Evolutionary conservation across 2,797 vertebrate genomes (phyloP).

Genomic region (Schizopygopsis pylzovi): DNA sequence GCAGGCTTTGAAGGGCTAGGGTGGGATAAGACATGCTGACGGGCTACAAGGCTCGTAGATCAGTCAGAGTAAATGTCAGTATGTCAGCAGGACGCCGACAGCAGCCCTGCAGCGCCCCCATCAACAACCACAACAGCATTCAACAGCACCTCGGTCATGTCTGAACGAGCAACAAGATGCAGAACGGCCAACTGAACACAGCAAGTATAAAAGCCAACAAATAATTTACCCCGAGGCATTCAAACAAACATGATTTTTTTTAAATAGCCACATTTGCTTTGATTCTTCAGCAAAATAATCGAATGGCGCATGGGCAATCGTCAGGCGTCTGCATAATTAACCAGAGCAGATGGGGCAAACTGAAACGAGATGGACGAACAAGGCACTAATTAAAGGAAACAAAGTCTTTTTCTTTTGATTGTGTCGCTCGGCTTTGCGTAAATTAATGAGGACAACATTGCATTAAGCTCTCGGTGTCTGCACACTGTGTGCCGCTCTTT

Average conservation of each 20-base stretch:
- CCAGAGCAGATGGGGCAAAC: slow-evolving; percentile 50
- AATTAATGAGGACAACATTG: slow-evolving; percentile 60
- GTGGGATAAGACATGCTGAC: slow-evolving; percentile 26
- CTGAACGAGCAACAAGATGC: slow-evolving; percentile 10
- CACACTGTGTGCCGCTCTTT: slow-evolving; percentile 29
- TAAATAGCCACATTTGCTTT: neutral
- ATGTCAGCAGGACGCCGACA: slow-evolving; percentile 38
- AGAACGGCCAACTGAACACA: neutral
- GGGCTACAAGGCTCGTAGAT: slow-evolving; percentile 48
- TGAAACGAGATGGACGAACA: slow-evolving; percentile 34
- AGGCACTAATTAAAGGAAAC: slow-evolving; percentile 56
- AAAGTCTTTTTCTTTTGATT: slow-evolving; percentile 45
- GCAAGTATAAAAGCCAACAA: slow-evolving; percentile 15
- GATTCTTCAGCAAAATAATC: neutral
- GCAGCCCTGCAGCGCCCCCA: slow-evolving; percentile 22
- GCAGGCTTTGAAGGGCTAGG: slow-evolving; percentile 66
- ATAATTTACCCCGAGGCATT: neutral
- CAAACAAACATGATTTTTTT: neutral
- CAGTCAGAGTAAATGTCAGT: slow-evolving; percentile 61
- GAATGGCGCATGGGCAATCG: neutral
- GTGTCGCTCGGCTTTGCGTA: slow-evolving; percentile 43
- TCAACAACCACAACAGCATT: slow-evolving; percentile 38
- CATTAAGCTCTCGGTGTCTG: slow-evolving; percentile 51
- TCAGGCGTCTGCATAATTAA: slow-evolving; percentile 44
- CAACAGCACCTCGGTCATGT: slow-evolving; percentile 41